phyloP scores from a whole-genome alignment of 2,888 invertebrate genomes.

The Temnothorax ravouxi region DNA sequence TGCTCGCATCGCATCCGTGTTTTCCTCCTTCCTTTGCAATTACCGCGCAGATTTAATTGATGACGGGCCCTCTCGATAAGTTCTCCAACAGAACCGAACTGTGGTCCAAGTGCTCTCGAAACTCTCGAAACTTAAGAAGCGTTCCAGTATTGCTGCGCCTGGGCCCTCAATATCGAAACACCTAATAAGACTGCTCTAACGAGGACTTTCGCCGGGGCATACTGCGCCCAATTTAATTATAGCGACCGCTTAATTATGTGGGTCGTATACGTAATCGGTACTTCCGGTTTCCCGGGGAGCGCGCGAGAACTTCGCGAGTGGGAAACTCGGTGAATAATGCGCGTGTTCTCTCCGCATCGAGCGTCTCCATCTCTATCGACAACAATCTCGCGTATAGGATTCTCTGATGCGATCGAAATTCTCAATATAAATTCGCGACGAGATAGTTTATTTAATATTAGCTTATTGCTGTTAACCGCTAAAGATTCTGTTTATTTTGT shows the following conservation, averaged over 20 bases:
- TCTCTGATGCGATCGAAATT: slow-evolving; percentile 4
- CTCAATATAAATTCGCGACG: not conserved
- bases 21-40: slow-evolving; percentile 48
- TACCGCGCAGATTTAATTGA: slow-evolving; percentile 65
- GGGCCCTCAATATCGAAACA: slow-evolving; percentile 56
- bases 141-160: slow-evolving; percentile 57
- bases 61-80: slow-evolving; percentile 49
- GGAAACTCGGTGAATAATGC: slow-evolving; percentile 38
- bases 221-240: slow-evolving; percentile 63
- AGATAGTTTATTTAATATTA: not conserved
- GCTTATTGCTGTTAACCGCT: not conserved
- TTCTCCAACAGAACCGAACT: slow-evolving; percentile 52
- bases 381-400: not conserved
- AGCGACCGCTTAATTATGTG: slow-evolving; percentile 59
- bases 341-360: slow-evolving; percentile 6
- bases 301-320: slow-evolving; percentile 17
- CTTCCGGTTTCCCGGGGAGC: slow-evolving; percentile 42
- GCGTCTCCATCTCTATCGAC: not conserved
- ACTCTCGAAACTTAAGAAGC: slow-evolving; percentile 53
- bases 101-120: slow-evolving; percentile 39
- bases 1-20: slow-evolving; percentile 8
- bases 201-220: slow-evolving; percentile 45
- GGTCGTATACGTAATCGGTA: slow-evolving; percentile 46
- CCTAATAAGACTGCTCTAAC: slow-evolving; percentile 65
- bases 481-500: not conserved